Conservation (phyloP, 1,140 invertebrate genomes). For the Cepaea nemoralis region DNA sequence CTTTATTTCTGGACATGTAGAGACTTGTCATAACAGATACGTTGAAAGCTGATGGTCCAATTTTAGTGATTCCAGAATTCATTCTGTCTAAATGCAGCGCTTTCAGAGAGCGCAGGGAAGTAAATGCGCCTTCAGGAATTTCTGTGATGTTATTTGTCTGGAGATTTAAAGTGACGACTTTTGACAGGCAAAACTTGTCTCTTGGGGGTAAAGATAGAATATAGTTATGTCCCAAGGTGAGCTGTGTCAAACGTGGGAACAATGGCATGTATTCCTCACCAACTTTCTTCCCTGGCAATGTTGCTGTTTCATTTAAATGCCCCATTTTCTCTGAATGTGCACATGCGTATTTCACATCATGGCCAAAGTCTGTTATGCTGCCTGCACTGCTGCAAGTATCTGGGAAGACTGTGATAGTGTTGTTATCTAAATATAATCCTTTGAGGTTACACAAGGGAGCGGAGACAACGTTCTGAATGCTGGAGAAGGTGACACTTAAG, state of each 20-base stretch:
- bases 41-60: neutral
- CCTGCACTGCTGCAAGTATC: constrained; percentile 8
- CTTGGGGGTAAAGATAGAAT: neutral
- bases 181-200: neutral
- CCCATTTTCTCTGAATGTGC: neutral
- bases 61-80: neutral
- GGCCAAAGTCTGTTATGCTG: neutral
- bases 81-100: neutral
- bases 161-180: neutral
- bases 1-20: constrained; percentile 21
- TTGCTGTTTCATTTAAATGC: neutral
- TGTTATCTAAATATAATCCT: constrained; percentile 9
- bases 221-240: neutral
- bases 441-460: neutral
- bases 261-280: neutral
- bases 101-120: neutral
- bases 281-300: neutral
- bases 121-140: neutral
- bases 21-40: neutral
- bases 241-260: neutral
- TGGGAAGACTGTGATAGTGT: constrained; percentile 17
- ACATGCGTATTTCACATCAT: no score
- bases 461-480: neutral
- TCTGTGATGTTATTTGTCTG: constrained; percentile 11
- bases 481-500: neutral